These are phyloP conservation scores for Macroramphosus scolopax DNA, from an alignment of 2,797 vertebrate species.

Conservation along the genomic window DNA sequence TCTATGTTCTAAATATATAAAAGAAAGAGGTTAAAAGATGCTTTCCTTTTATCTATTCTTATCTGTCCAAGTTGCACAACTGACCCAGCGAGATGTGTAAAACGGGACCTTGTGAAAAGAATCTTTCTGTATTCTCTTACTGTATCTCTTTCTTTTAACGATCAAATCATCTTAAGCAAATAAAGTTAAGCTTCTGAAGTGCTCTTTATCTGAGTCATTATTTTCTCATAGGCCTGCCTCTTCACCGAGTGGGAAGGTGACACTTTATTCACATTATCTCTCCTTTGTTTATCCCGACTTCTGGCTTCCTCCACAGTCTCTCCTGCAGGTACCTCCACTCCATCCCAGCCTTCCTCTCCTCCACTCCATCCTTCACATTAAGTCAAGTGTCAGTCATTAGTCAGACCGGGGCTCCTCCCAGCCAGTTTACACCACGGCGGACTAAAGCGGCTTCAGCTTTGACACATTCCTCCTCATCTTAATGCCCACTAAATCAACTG, in stretches of 20 bases:
- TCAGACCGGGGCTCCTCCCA: conserved; percentile 54
- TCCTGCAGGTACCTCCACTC: conserved; percentile 2
- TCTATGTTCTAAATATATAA: conserved; percentile 43
- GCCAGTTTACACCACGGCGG: conserved; percentile 48
- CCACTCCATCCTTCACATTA: conserved; percentile 37
- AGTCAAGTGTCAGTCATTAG: conserved; percentile 60
- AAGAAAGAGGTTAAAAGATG: conserved; percentile 32
- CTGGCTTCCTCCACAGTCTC: conserved; percentile 17
- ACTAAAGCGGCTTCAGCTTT: conserved; percentile 67
- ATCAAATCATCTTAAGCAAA: conserved; percentile 71
- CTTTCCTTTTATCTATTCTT: conserved; percentile 52
- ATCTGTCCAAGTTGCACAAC: conserved; percentile 57
- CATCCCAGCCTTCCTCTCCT: neutral
- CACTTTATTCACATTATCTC: conserved; percentile 22
- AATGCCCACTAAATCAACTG: conserved; percentile 77
- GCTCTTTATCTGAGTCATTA: conserved; percentile 28
- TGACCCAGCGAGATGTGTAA: conserved; percentile 50
- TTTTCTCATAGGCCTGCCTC: conserved; percentile 25
- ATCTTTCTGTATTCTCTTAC: conserved; percentile 59
- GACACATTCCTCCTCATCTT: conserved; percentile 81
- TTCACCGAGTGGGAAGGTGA: conserved; percentile 17
- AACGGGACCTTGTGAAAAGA: conserved; percentile 42
- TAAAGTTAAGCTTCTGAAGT: conserved; percentile 78
- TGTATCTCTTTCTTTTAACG: conserved; percentile 60
- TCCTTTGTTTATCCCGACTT: conserved; percentile 31